Percentiles rank a stretch among this genome's conserved stretches.
These are phyloP conservation scores for Tenthredo scrophulariae DNA, from an alignment of 2,888 invertebrate genomes.

Conservation along the genomic window DNA sequence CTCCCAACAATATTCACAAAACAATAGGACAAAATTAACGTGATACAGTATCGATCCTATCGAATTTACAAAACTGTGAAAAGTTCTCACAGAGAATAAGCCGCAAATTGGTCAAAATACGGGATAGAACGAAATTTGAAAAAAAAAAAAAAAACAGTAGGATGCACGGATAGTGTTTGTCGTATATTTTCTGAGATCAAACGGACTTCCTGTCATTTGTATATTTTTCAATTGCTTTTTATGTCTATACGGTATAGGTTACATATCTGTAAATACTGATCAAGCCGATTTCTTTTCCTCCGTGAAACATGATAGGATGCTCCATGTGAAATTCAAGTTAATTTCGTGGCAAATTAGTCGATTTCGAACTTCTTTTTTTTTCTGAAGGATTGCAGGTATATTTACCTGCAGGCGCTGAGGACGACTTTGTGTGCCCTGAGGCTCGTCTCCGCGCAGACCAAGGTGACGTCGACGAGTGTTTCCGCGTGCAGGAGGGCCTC, in stretches of 20 bases:
- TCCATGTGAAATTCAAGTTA: background rate
- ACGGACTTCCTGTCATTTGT: background rate
- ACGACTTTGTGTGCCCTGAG: slow-evolving; percentile 95
- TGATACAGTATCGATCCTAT: background rate
- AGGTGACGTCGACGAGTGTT: slow-evolving; percentile 93
- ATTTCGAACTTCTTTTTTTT: no score
- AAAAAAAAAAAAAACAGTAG: background rate
- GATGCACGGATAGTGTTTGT: background rate
- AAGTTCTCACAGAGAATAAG: background rate
- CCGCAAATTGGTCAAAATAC: background rate
- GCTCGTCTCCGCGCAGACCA: slow-evolving; percentile 92
- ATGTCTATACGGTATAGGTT: background rate
- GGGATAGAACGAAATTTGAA: background rate
- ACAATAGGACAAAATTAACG: background rate
- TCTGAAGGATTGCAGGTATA: slow-evolving; percentile 11
- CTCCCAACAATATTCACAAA: background rate
- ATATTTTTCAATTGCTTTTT: background rate
- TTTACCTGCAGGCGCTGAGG: slow-evolving; percentile 87
- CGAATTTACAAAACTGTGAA: background rate
- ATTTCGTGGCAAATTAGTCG: background rate
- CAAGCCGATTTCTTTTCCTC: background rate
- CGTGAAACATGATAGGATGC: background rate
- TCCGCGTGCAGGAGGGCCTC: slow-evolving; percentile 93
- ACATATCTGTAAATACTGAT: background rate
- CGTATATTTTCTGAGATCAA: background rate